Evolutionary conservation across 2,888 invertebrate species (phyloP).

Genomic region (Eledona agricola): DNA sequence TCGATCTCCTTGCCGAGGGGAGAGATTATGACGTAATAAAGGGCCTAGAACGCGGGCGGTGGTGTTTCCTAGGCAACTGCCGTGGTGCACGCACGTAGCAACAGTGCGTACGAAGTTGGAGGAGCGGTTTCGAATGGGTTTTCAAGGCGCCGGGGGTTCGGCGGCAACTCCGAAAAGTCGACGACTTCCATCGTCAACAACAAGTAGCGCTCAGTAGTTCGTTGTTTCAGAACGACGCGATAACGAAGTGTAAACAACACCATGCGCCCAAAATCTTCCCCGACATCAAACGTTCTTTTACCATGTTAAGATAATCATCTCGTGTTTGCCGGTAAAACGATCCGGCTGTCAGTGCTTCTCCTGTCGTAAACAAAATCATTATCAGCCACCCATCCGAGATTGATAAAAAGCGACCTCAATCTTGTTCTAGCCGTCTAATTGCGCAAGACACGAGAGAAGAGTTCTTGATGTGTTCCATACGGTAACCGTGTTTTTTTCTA

Average conservation of each 20-base stretch:
- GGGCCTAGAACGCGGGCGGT: conserved; percentile 28
- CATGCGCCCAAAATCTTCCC: not conserved
- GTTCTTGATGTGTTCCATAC: no score
- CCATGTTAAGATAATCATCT: not conserved
- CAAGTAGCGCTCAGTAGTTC: no score
- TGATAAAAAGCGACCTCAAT: no score
- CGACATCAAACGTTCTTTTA: not conserved
- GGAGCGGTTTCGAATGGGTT: conserved; percentile 20
- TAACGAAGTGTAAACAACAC: no score
- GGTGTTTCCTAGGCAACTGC: conserved; percentile 43
- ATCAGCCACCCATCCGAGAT: conserved; percentile 6
- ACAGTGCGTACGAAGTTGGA: conserved; percentile 39
- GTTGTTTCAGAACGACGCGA: no score
- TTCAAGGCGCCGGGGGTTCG: no score
- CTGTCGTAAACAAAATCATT: conserved; percentile 19
- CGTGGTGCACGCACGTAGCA: conserved; percentile 44
- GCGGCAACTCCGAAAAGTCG: conserved; percentile 20
- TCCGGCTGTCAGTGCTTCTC: conserved; percentile 4
- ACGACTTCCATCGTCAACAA: conserved; percentile 7
- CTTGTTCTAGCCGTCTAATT: no score
- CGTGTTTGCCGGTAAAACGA: conserved; percentile 6
- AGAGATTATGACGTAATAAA: conserved; percentile 34
- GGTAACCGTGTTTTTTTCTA: no score
- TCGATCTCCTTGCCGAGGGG: conserved; percentile 11
- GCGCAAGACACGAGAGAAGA: no score